Evolutionary conservation across 2,888 invertebrate genomes (phyloP).

Genomic region (Rhodophaea formosa): DNA sequence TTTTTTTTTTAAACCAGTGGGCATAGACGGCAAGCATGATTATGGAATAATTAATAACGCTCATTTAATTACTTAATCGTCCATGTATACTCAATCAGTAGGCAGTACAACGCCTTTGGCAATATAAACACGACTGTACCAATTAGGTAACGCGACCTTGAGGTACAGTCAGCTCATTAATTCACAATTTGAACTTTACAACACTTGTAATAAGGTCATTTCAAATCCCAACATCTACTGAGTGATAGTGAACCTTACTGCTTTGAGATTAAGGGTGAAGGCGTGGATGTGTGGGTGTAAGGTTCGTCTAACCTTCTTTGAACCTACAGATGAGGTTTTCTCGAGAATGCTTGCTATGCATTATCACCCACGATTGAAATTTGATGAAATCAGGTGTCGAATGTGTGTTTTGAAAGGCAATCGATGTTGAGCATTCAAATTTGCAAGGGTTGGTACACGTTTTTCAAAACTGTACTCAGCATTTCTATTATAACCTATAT

Average conservation of each 20-base stretch:
- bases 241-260: constrained; percentile 15
- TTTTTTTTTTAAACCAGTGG: too few species aligned
- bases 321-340: constrained; percentile 18
- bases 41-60: too few species aligned
- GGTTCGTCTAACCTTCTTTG: constrained; percentile 20
- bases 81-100: background rate
- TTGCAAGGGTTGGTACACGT: too few species aligned
- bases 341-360: constrained; percentile 8
- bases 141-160: constrained; percentile 29
- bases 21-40: too few species aligned
- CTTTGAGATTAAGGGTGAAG: constrained; percentile 20
- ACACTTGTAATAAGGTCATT: constrained; percentile 25
- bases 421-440: background rate
- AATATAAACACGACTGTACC: constrained; percentile 22
- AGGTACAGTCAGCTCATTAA: constrained; percentile 21
- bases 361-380: constrained; percentile 6
- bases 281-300: constrained; percentile 26
- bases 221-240: background rate
- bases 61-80: constrained; percentile 19
- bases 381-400: constrained; percentile 11
- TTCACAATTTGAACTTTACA: constrained; percentile 26
- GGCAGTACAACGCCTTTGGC: constrained; percentile 22
- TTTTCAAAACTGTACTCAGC: too few species aligned
- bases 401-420: background rate
- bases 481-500: too few species aligned